These are phyloP conservation scores for Drosophila ustulata DNA, from an alignment of 2,888 invertebrate species.

Conservation along the genomic window DNA sequence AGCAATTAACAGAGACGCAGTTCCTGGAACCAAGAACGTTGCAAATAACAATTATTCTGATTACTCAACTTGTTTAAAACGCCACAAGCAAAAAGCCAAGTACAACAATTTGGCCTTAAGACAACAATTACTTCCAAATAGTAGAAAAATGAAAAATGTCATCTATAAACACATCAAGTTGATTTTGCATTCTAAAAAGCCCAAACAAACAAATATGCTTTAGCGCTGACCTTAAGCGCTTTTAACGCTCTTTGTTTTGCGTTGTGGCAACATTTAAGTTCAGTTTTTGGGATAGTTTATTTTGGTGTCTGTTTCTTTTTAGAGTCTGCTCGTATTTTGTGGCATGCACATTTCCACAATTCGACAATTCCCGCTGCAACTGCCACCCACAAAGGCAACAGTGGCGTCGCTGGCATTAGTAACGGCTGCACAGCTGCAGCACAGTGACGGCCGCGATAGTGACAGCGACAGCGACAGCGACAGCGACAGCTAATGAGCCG, in stretches of 20 bases:
- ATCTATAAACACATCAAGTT: conserved; percentile 12
- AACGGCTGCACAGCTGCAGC: conserved; percentile 23
- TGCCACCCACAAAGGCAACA: conserved; percentile 41
- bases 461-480: conserved; percentile 1
- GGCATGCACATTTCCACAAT: conserved; percentile 1
- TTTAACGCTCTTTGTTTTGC: background rate
- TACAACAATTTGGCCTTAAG: conserved; percentile 15
- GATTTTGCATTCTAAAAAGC: conserved; percentile 12
- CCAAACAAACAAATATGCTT: conserved; percentile 2
- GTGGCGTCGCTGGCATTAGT: conserved; percentile 54
- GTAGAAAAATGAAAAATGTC: conserved; percentile 6
- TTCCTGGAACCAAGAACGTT: conserved; percentile 3
- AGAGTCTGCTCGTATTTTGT: too few relatives aligned
- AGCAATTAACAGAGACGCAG: background rate
- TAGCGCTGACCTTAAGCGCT: conserved; percentile 5
- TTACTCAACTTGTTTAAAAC: background rate
- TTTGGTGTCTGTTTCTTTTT: background rate
- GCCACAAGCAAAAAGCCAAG: background rate
- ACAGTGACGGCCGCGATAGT: conserved; percentile 8
- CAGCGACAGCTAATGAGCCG: conserved; percentile 24
- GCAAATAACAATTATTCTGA: background rate
- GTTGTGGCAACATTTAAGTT: background rate
- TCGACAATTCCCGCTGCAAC: background rate
- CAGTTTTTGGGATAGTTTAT: conserved; percentile 13
- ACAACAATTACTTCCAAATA: conserved; percentile 9